Evolutionary conservation across 2,888 invertebrate genomes (phyloP), one percentile per base, ranked within the genome.

Genomic region (Ectemnius cavifrons): DNA sequence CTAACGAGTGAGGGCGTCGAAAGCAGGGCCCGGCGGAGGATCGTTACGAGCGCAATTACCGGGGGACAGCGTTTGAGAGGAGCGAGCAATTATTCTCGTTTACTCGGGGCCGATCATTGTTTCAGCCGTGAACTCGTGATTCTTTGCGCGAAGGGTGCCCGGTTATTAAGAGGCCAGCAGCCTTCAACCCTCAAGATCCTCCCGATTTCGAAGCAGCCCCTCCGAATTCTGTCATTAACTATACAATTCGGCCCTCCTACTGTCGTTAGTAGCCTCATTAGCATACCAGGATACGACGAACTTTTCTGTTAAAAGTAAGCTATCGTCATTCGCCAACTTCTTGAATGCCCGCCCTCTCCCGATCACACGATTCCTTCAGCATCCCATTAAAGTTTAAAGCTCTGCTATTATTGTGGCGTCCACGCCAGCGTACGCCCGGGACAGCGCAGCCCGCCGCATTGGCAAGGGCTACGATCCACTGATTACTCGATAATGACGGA

Each of bases 401-500:
- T 37, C 37, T 1, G 37, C 37, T 11, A 37, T 37, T 6, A 37
- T 37, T 37, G 37, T 37, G 37, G 37, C 5, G 6, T 6, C 8
- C 37, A 37, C 37, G 37, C 11, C 37, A 4, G 37, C 37, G 6
- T 2, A 11, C 37, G 37, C 37, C 3, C 3, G 23, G 23, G 23
- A 23, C 1, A 37, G 37, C 37, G 6, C 37, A 37, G 8, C 37
- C 37, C 1, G 8, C 37, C 11, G 8, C 8, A 37, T 37, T 6
- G 37, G 8, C 37, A 37, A 37, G 11, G 37, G 11, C 8, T 6
- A 37, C 37, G 37, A 37, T 37, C 37, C 8, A 37, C 37, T 37
- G 37, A 37, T 37, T 37, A 37, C 37, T 37, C 75, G 68, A 77
- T 68, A 72, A 65, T 72, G 49, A 27, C 68, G 56, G 47, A 49